Conservation (phyloP, 2,113 vertebrate species). For the Podarcis cretensis region DNA sequence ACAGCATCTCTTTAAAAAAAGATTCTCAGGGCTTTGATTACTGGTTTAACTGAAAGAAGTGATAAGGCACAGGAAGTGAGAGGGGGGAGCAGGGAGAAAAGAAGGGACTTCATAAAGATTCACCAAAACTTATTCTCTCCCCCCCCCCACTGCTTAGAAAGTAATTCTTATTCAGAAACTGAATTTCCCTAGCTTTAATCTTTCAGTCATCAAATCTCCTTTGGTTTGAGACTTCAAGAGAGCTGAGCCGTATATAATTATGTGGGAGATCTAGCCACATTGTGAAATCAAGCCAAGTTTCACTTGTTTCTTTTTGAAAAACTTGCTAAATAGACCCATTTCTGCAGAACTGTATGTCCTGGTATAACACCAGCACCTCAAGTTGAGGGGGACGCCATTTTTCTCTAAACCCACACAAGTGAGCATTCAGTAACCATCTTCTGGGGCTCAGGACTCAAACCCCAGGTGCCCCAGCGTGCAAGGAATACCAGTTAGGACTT, state of each 20-base stretch:
- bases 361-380: background rate
- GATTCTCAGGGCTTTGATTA: slow-evolving; percentile 27
- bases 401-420: background rate
- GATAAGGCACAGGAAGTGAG: background rate
- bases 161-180: slow-evolving; percentile 5
- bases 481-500: background rate
- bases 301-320: background rate
- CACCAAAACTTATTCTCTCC: background rate
- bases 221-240: slow-evolving; percentile 11
- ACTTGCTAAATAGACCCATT: background rate
- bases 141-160: background rate
- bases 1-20: slow-evolving; percentile 20
- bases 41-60: slow-evolving; percentile 18
- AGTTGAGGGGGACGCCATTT: background rate
- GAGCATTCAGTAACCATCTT: background rate
- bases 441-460: background rate
- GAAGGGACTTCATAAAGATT: background rate
- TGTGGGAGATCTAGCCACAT: background rate
- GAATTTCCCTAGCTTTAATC: background rate
- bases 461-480: background rate
- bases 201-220: background rate
- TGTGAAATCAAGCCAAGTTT: background rate
- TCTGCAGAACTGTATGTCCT: background rate
- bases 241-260: background rate
- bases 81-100: background rate